phyloP scores from a whole-genome alignment of 2,888 invertebrate genomes.

The Saturnia pavonia region DNA sequence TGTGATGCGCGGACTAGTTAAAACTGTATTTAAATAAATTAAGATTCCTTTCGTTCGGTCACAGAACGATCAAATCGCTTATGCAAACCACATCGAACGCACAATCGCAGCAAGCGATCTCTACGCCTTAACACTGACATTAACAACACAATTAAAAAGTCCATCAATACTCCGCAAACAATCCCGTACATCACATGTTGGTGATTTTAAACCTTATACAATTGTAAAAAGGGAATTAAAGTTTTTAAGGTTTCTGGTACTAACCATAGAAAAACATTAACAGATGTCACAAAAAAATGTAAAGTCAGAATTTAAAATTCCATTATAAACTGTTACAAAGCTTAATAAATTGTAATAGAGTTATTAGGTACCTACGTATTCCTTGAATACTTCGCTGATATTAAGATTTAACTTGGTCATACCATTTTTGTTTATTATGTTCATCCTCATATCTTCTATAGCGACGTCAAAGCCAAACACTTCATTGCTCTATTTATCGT shows the following conservation, averaged over 20 bases:
- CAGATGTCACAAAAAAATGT: not conserved
- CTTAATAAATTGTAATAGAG: not conserved
- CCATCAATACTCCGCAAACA: slow-evolving; percentile 54
- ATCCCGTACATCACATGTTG: slow-evolving; percentile 19
- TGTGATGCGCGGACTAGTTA: not conserved
- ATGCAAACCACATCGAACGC: slow-evolving; percentile 60
- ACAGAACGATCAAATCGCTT: slow-evolving; percentile 49
- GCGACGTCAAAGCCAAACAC: no score
- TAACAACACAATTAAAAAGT: slow-evolving; percentile 80
- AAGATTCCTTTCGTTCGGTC: slow-evolving; percentile 22
- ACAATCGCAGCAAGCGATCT: slow-evolving; percentile 78
- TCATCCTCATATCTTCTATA: no score
- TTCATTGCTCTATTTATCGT: no score
- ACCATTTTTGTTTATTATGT: no score
- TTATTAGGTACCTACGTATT: no score
- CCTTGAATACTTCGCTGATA: no score
- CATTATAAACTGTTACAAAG: not conserved
- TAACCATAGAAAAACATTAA: not conserved
- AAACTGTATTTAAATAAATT: slow-evolving; percentile 20
- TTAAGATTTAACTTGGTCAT: no score
- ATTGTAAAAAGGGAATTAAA: slow-evolving; percentile 30
- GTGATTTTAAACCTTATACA: slow-evolving; percentile 41
- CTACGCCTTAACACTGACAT: slow-evolving; percentile 78
- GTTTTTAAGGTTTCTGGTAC: not conserved
- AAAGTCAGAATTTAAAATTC: not conserved